Conservation (phyloP, 2,888 invertebrate genomes). For the Panorpa germanica region DNA sequence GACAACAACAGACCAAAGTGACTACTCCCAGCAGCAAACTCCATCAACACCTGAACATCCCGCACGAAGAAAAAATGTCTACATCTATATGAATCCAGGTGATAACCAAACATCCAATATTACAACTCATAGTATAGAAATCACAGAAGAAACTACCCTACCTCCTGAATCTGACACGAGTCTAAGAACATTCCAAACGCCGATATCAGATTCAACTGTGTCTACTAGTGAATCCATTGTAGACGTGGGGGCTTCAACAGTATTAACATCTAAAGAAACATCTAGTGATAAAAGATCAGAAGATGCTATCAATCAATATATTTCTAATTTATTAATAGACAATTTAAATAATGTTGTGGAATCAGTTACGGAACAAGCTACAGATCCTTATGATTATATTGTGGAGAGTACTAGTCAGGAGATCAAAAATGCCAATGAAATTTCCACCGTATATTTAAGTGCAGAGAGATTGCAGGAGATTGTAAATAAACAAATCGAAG, state of each 20-base stretch:
- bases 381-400: background rate
- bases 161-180: no score
- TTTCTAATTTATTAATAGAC: constrained; percentile 30
- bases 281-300: no score
- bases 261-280: no score
- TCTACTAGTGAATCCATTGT: no score
- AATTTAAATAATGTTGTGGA: constrained; percentile 29
- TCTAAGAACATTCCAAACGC: no score
- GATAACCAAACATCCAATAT: no score
- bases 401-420: background rate
- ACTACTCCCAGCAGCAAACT: constrained; percentile 7
- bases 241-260: no score
- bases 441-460: background rate
- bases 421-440: background rate
- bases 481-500: background rate
- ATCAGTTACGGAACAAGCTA: constrained; percentile 24
- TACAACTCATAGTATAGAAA: no score
- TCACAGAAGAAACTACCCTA: no score
- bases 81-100: constrained; percentile 13
- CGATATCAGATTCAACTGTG: no score
- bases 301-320: constrained; percentile 28
- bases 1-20: constrained; percentile 6
- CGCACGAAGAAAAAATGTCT: constrained; percentile 13
- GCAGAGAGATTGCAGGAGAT: background rate
- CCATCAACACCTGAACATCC: constrained; percentile 7